Conservation (phyloP, 2,113 vertebrate species). For the Etheostoma spectabile region DNA sequence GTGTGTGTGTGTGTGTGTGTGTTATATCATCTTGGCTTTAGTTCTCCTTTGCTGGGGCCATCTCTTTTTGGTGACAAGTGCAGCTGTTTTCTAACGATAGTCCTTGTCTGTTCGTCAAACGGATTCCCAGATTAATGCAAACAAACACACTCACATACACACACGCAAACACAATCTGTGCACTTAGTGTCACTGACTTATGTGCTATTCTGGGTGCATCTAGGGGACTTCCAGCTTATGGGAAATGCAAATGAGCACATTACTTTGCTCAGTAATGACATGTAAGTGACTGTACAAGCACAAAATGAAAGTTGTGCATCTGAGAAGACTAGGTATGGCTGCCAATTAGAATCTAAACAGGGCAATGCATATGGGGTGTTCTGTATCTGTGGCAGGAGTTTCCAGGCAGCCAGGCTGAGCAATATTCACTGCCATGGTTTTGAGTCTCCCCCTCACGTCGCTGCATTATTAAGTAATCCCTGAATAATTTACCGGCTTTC, state of each 20-base stretch:
- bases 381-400: slow-evolving; percentile 54
- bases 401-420: slow-evolving; percentile 74
- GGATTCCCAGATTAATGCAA: slow-evolving; percentile 65
- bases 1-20: slow-evolving; percentile 3
- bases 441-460: slow-evolving; percentile 84
- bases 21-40: slow-evolving; percentile 74
- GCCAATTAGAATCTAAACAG: slow-evolving; percentile 60
- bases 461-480: slow-evolving; percentile 92
- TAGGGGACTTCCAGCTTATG: slow-evolving; percentile 40
- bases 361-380: slow-evolving; percentile 42
- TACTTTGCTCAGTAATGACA: slow-evolving; percentile 48
- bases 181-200: slow-evolving; percentile 43
- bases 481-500: slow-evolving; percentile 89
- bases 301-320: slow-evolving; percentile 35
- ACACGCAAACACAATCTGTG: slow-evolving; percentile 23
- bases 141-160: background rate
- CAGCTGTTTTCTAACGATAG: slow-evolving; percentile 71
- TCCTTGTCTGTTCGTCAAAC: slow-evolving; percentile 57
- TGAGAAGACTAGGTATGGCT: slow-evolving; percentile 8
- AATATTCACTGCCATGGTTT: slow-evolving; percentile 79
- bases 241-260: slow-evolving; percentile 49
- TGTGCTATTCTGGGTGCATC: slow-evolving; percentile 50
- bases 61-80: slow-evolving; percentile 64
- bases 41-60: slow-evolving; percentile 54
- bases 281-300: slow-evolving; percentile 24